Evolutionary conservation across 2,888 invertebrate species (phyloP).

Genomic region (Fissipunctia ypsillon): DNA sequence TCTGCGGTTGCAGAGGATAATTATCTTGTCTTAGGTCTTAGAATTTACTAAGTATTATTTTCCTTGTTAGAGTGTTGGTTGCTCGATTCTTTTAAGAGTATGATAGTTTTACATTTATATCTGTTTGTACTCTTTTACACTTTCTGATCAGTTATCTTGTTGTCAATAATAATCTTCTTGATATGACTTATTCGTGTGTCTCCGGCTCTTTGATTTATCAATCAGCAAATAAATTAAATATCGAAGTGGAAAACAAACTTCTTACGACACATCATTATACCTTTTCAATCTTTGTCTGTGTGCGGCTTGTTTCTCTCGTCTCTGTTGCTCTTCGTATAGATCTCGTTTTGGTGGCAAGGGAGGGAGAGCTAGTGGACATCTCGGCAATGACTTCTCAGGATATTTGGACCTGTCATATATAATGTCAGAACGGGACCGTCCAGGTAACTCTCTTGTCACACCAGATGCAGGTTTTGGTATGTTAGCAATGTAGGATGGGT

Average conservation of each 20-base stretch:
- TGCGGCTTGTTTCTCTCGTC: conserved; percentile 64
- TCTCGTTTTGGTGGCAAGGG: conserved; percentile 68
- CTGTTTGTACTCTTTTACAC: not conserved
- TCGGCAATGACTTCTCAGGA: conserved; percentile 56
- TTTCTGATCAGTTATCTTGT: not conserved
- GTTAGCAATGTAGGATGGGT: conserved; percentile 52
- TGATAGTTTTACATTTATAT: not conserved
- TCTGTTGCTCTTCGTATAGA: conserved; percentile 75
- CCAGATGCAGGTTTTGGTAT: conserved; percentile 66
- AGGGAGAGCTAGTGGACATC: not conserved
- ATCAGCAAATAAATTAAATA: conserved; percentile 63
- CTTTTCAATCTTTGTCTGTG: conserved; percentile 76
- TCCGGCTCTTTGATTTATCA: conserved; percentile 58
- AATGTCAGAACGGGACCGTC: conserved; percentile 2
- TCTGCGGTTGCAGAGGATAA: not conserved
- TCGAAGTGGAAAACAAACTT: conserved; percentile 18
- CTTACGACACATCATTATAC: conserved; percentile 65
- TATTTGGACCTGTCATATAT: conserved; percentile 11
- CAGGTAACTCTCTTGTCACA: conserved; percentile 71
- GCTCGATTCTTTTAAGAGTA: not conserved
- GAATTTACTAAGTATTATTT: no score
- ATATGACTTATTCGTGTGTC: no score
- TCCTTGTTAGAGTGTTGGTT: not conserved
- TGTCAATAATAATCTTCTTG: not conserved
- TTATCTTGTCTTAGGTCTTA: no score